Conservation (phyloP, 2,113 vertebrate species). For the Aegotheles bennettii region DNA sequence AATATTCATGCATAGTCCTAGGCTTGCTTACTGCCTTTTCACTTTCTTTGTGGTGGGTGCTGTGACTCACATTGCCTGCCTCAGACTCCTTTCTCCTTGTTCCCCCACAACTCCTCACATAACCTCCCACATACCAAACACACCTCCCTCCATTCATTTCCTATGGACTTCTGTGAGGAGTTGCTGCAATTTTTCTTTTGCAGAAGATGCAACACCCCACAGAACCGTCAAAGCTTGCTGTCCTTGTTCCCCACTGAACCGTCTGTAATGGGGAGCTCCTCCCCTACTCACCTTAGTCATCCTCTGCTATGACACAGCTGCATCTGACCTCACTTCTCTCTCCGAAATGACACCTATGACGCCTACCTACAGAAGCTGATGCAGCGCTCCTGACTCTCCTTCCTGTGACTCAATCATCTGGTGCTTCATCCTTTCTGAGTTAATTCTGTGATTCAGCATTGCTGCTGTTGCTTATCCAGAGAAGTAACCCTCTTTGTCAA, state of each 20-base stretch:
- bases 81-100: constrained; percentile 4
- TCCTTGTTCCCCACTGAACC: neutral
- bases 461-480: neutral
- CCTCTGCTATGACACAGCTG: neutral
- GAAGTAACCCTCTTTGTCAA: neutral
- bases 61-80: constrained; percentile 47
- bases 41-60: constrained; percentile 32
- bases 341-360: neutral
- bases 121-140: neutral
- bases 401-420: neutral
- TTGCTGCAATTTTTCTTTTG: neutral
- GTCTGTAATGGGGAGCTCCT: neutral
- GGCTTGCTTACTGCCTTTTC: constrained; percentile 47
- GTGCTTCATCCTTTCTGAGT: neutral
- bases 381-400: neutral
- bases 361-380: neutral
- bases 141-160: constrained; percentile 18
- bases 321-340: constrained; percentile 4
- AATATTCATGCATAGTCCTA: constrained; percentile 61
- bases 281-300: constrained; percentile 28
- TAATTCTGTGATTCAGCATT: neutral
- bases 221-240: neutral
- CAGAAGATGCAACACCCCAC: neutral
- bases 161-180: neutral
- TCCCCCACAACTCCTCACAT: constrained; percentile 28